phyloP scores from a whole-genome alignment of 2,113 vertebrate genomes.

The Tringa solitaria region DNA sequence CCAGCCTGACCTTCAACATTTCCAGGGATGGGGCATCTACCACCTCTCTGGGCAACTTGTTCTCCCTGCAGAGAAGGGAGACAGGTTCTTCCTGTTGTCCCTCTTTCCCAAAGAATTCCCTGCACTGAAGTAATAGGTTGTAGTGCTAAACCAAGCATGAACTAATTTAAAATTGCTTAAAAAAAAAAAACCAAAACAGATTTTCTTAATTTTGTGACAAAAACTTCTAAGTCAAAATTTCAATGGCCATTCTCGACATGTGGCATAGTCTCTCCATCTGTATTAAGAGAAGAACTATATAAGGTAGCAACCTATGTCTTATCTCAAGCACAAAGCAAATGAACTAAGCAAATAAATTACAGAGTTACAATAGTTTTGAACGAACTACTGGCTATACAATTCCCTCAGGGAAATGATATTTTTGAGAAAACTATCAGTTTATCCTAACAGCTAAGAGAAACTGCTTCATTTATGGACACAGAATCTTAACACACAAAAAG shows the following conservation, averaged over 20 bases:
- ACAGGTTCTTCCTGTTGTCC: background rate
- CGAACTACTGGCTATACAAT: background rate
- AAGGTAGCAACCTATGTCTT: background rate
- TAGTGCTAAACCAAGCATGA: background rate
- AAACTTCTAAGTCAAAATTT: background rate
- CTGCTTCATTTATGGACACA: background rate
- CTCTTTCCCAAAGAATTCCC: background rate
- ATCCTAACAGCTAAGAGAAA: background rate
- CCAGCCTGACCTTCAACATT: background rate
- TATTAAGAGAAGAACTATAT: background rate
- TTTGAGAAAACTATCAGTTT: background rate
- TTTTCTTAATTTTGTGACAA: background rate
- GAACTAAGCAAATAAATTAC: background rate
- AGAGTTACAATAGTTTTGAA: background rate
- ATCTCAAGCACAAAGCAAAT: background rate
- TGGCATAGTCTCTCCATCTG: background rate
- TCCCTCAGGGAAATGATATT: background rate
- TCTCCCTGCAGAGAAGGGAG: background rate
- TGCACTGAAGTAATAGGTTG: background rate
- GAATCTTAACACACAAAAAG: background rate
- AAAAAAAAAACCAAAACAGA: background rate
- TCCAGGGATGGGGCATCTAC: background rate
- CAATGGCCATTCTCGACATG: background rate
- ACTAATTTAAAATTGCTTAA: background rate
- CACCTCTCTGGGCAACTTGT: background rate